Evolutionary conservation across 2,888 invertebrate genomes (phyloP), one percentile per base, ranked within the genome.

Genomic region (Gortyna flavago): DNA sequence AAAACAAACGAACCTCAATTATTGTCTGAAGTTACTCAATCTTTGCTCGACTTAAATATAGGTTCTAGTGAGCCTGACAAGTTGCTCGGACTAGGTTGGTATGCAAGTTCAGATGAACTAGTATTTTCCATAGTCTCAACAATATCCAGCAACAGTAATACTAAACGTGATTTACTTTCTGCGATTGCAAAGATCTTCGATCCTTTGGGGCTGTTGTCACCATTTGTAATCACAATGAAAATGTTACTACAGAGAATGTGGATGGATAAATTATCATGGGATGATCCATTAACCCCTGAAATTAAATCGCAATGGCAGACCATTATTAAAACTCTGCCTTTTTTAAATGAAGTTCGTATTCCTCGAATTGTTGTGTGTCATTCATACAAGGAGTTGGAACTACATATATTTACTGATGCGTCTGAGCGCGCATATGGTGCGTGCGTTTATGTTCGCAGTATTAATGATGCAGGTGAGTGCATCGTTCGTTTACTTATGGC

Each of bases 401-500:
- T 70, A 6, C 70, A 44, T 29, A 21, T 71, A 7, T 71, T 61
- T 3, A 70, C 70, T 0, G 70, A 70, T 25, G 67, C 51, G 11
- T 68, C 67, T 48, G 67, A 68, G 51, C 32, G 32, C 18, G 67
- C 67, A 4, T 68, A 68, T 32, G 51, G 67, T 11, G 67, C 67
- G 3, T 68, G 51, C 32, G 51, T 6, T 6, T 68, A 51, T 32
- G 51, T 64, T 38, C 64, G 38, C 25, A 64, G 64, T 64, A 21
- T 38, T 25, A 38, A 65, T 51, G 32, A 51, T 35, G 25, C 11
- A n/a, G 68, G 51, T 51, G 35, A 71, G 7, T 61, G 21, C 8
- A 44, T 21, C 1, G 44, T 64, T 44, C 32, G 61, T 4, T 48
- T 71, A 8, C 25, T 62, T 25, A 62, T 29, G 8, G 61, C 62